These are phyloP conservation scores for Lagocephalus sceleratus DNA, from an alignment of 2,797 vertebrate genomes.

Conservation along the genomic window DNA sequence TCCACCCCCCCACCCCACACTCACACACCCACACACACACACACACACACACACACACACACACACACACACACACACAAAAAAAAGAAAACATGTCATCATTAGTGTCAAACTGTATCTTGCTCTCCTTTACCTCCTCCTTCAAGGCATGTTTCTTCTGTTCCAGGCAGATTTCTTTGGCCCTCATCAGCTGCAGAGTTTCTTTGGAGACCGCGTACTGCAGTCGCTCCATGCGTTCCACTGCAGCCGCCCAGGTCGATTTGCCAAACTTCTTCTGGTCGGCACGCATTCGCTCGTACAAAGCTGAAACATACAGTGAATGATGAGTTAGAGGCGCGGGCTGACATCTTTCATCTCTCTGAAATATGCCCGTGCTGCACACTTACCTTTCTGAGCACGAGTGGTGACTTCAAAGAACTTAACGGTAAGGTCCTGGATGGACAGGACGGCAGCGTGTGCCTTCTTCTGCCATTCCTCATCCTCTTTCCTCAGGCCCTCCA, in stretches of 20 bases:
- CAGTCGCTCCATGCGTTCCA: constrained; percentile 93
- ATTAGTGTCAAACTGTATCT: neutral
- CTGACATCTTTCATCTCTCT: too few species aligned
- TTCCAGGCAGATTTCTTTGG: constrained; percentile 95
- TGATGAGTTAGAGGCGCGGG: neutral
- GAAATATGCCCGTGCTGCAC: constrained; percentile 1
- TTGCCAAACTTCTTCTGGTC: constrained; percentile 97
- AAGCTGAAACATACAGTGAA: constrained; percentile 70
- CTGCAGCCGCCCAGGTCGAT: constrained; percentile 90
- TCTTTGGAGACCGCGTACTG: constrained; percentile 93
- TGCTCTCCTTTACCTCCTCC: constrained; percentile 81
- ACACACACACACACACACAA: too few species aligned
- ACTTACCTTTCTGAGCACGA: constrained; percentile 90
- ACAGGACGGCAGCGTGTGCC: constrained; percentile 89
- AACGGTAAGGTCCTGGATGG: constrained; percentile 95
- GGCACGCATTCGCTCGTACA: constrained; percentile 90
- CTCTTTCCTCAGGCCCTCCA: constrained; percentile 89
- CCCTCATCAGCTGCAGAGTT: constrained; percentile 95
- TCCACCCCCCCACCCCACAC: neutral
- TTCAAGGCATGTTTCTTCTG: constrained; percentile 90
- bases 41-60: too few species aligned
- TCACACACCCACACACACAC: too few species aligned
- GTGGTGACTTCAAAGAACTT: constrained; percentile 97
- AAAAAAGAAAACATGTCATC: neutral
- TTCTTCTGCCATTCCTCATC: constrained; percentile 96